Evolutionary conservation across 2,888 invertebrate species (phyloP).

Genomic region (Bugulina stolonifera): DNA sequence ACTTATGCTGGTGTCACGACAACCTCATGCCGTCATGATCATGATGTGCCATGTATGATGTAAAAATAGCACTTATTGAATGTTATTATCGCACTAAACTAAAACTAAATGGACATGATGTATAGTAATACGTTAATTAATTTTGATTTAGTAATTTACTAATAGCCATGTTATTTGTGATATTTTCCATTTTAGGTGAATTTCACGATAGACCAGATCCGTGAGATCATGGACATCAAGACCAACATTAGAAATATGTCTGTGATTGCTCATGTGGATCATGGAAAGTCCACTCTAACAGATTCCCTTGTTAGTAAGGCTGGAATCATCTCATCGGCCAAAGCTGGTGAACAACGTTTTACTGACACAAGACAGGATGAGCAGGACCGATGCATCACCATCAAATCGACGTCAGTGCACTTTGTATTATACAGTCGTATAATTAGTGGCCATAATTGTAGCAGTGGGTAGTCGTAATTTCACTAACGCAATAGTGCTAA

Average conservation of each 20-base stretch:
- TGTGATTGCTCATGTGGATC: constrained; percentile 99
- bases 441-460: too few species aligned
- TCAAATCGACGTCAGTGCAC: constrained; percentile 93
- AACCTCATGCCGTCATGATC: too few species aligned
- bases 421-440: too few species aligned
- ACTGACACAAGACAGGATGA: constrained; percentile 99
- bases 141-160: too few species aligned
- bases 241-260: constrained; percentile 99
- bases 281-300: constrained; percentile 98
- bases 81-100: too few species aligned
- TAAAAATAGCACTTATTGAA: too few species aligned
- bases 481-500: too few species aligned
- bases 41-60: too few species aligned
- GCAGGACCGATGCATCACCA: constrained; percentile 99
- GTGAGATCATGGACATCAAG: constrained; percentile 99
- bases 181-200: constrained; percentile 71
- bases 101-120: too few species aligned
- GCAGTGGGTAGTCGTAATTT: too few species aligned
- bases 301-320: constrained; percentile 99
- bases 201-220: constrained; percentile 99
- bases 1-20: too few species aligned
- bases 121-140: too few species aligned
- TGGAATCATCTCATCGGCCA: constrained; percentile 97
- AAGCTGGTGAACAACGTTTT: constrained; percentile 97
- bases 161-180: neutral